Conservation (phyloP, 2,888 invertebrate species). For the Tetanocera ferruginea region DNA sequence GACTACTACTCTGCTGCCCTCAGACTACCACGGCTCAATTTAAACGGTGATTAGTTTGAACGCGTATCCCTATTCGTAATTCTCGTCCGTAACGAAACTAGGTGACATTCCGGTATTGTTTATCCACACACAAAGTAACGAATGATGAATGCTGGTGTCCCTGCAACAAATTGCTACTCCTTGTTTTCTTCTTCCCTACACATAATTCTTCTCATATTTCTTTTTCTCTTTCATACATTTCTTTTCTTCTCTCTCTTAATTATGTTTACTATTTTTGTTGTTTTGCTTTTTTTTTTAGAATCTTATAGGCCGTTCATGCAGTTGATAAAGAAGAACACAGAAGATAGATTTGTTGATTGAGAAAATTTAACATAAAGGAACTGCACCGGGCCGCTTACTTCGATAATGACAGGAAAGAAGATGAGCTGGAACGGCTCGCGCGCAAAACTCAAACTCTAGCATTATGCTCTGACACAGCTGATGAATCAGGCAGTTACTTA, state of each 20-base stretch:
- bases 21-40: too few species aligned
- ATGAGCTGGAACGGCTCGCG: slow-evolving; percentile 45
- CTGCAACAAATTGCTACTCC: background rate
- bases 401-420: slow-evolving; percentile 25
- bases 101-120: slow-evolving; percentile 22
- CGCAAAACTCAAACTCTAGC: slow-evolving; percentile 52
- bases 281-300: too few species aligned
- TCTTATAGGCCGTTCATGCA: background rate
- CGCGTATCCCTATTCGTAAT: too few species aligned
- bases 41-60: too few species aligned
- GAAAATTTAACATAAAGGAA: slow-evolving; percentile 32
- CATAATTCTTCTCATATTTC: background rate
- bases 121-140: background rate
- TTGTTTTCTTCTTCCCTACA: background rate
- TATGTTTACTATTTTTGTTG: background rate
- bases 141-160: slow-evolving; percentile 27
- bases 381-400: slow-evolving; percentile 63
- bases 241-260: too few species aligned
- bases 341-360: background rate
- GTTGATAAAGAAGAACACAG: background rate
- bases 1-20: too few species aligned
- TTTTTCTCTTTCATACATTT: background rate
- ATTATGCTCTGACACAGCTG: slow-evolving; percentile 24
- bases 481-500: slow-evolving; percentile 38
- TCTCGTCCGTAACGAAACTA: background rate